Base-by-base conservation (phyloP, 2,888 invertebrate species). In the Chrysopilus asiliformis region DNA sequence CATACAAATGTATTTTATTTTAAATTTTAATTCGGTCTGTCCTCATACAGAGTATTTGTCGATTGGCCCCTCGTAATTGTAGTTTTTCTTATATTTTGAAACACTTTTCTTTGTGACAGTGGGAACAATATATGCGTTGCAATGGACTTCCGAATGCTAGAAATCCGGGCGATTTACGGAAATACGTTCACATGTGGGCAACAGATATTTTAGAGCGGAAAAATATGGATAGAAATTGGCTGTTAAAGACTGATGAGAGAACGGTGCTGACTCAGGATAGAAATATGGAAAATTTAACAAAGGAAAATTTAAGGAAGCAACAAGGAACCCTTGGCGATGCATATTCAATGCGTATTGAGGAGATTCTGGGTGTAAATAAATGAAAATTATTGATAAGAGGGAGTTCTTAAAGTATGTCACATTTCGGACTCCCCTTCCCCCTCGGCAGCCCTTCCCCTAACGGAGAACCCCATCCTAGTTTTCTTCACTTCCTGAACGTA, bases 61-160 rank as follows among this genome's bases (percentile, higher is more conserved):
- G n/a, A n/a, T n/a, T n/a, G n/a, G n/a, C n/a, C n/a, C n/a, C n/a
- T n/a, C n/a, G n/a, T n/a, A n/a, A n/a, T n/a, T n/a, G n/a, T n/a
- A n/a, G n/a, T n/a, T n/a, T n/a, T n/a, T n/a, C n/a, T n/a, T n/a
- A n/a, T n/a, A n/a, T n/a, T n/a, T n/a, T n/a, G n/a, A n/a, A n/a
- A n/a, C n/a, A n/a, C n/a, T n/a, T n/a, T n/a, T n/a, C n/a, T n/a
- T n/a, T n/a, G n/a, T n/a, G n/a, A n/a, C n/a, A 62, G 31, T 64
- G 64, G 64, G 57, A 59, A 35, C 57, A 56, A 39, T 64, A 53
- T 36, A 63, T 64, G 62, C 57, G 62, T 4, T 64, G 64, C 49
- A 59, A 63, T 37, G 62, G 63, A 3, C 45, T 63, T 5, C 64
- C 64, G 3, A 58, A 55, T 45, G 53, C 60, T 3, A 53, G 52